A percentile compares a stretch with the other conserved stretches of the same genome.
phyloP scores from a whole-genome alignment of 2,797 vertebrate species.

The Parotocinclus haroldoi region DNA sequence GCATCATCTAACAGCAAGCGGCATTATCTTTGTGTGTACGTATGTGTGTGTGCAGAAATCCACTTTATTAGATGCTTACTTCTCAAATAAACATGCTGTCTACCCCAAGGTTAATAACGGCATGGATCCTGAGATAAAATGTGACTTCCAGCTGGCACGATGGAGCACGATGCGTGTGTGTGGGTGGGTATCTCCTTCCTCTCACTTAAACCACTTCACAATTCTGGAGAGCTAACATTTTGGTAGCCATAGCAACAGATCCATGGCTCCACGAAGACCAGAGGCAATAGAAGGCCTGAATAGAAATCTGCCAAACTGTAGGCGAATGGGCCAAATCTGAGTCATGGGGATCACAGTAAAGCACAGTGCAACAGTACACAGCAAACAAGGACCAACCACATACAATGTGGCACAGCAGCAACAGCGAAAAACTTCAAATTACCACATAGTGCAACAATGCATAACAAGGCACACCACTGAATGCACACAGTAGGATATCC shows the following conservation, averaged over 20 bases:
- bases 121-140: conserved; percentile 6
- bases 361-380: neutral
- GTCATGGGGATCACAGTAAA: conserved; percentile 18
- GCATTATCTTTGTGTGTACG: conserved; percentile 22
- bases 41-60: conserved; percentile 21
- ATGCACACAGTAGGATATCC: too few relatives aligned
- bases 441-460: too few relatives aligned
- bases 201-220: conserved; percentile 32
- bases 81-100: conserved; percentile 6
- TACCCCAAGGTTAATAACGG: conserved; percentile 1
- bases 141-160: conserved; percentile 3
- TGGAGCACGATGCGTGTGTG: neutral
- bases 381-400: neutral
- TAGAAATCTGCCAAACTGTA: conserved; percentile 11
- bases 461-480: too few relatives aligned
- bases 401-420: too few relatives aligned
- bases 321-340: conserved; percentile 9
- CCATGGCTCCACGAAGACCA: conserved; percentile 50
- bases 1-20: conserved; percentile 39
- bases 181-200: conserved; percentile 27
- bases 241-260: conserved; percentile 61
- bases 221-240: conserved; percentile 39
- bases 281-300: conserved; percentile 22
- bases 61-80: neutral
- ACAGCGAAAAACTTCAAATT: too few relatives aligned